A percentile compares a stretch with the other conserved stretches of the same genome.
Evolutionary conservation across 2,888 invertebrate genomes (phyloP).

Genomic region (Plebejus anna): DNA sequence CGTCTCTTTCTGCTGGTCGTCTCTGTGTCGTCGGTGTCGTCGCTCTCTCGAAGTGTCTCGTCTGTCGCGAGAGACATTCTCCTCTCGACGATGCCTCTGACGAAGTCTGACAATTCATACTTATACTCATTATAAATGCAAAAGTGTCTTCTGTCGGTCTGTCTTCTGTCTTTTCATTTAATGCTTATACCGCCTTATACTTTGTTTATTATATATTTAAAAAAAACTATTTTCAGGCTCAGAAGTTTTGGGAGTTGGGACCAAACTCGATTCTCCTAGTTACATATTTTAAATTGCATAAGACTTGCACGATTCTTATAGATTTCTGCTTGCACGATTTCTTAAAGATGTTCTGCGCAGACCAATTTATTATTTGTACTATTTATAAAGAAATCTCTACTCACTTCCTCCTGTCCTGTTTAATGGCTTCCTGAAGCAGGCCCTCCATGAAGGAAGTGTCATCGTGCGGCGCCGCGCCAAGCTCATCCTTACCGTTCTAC

Average conservation of each 20-base stretch:
- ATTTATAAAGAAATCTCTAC: conserved; percentile 34
- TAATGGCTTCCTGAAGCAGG: conserved; percentile 68
- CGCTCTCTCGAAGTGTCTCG: conserved; percentile 41
- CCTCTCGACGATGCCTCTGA: conserved; percentile 53
- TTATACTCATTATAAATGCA: neutral
- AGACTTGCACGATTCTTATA: too few relatives aligned
- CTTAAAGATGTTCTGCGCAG: too few relatives aligned
- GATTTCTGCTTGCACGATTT: too few relatives aligned
- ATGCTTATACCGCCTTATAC: too few relatives aligned
- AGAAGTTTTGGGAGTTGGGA: too few relatives aligned
- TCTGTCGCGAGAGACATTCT: conserved; percentile 47
- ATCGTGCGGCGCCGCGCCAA: conserved; percentile 52
- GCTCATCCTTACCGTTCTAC: conserved; percentile 39
- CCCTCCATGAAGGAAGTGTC: conserved; percentile 68
- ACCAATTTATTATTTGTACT: too few relatives aligned
- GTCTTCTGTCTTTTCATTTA: too few relatives aligned
- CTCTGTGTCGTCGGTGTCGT: conserved; percentile 50
- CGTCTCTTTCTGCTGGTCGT: conserved; percentile 43
- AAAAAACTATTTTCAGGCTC: too few relatives aligned
- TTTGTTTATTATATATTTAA: too few relatives aligned
- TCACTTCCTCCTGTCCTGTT: conserved; percentile 67
- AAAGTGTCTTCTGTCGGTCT: too few relatives aligned
- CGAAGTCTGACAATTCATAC: conserved; percentile 47
- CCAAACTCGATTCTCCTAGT: too few relatives aligned
- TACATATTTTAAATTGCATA: too few relatives aligned